Percentiles rank a stretch among this genome's conserved stretches.
Conservation (phyloP, 1,140 invertebrate genomes). For the Panagrolaimus sp. region DNA sequence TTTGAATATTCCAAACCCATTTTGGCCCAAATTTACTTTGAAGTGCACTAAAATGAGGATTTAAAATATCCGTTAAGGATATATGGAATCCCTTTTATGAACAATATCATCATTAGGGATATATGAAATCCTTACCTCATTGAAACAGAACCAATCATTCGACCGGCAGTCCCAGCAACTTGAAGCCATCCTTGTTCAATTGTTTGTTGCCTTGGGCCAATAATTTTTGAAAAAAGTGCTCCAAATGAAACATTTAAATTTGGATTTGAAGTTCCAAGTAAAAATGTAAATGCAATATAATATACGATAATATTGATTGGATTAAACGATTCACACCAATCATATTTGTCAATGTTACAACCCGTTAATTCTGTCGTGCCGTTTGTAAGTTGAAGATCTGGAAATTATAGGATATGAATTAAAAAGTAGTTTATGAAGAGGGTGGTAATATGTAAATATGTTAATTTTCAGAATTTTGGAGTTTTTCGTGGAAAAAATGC, state of each 20-base stretch:
- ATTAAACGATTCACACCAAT: neutral
- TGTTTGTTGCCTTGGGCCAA: neutral
- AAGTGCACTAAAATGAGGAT: neutral
- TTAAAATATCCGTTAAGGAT: too few relatives aligned
- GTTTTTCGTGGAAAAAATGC: too few relatives aligned
- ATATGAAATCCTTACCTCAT: conserved; percentile 32
- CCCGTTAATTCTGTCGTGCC: neutral
- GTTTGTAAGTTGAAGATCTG: neutral
- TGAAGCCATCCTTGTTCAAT: conserved; percentile 10
- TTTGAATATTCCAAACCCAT: neutral
- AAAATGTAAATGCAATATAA: neutral
- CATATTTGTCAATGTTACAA: neutral
- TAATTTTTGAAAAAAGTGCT: conserved; percentile 8
- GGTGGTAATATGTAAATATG: neutral
- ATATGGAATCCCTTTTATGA: too few relatives aligned
- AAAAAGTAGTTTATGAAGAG: too few relatives aligned
- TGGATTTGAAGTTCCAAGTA: neutral
- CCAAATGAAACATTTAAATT: neutral
- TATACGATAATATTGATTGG: neutral
- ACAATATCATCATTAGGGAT: too few relatives aligned
- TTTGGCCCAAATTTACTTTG: neutral
- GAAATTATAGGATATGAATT: neutral
- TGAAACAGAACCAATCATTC: conserved; percentile 33
- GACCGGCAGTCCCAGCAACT: conserved; percentile 12
- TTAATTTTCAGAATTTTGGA: too few relatives aligned